Percentiles rank a stretch among this genome's conserved stretches.
Conservation (phyloP, 1,140 invertebrate species). For the Oryzaephilus surinamensis region DNA sequence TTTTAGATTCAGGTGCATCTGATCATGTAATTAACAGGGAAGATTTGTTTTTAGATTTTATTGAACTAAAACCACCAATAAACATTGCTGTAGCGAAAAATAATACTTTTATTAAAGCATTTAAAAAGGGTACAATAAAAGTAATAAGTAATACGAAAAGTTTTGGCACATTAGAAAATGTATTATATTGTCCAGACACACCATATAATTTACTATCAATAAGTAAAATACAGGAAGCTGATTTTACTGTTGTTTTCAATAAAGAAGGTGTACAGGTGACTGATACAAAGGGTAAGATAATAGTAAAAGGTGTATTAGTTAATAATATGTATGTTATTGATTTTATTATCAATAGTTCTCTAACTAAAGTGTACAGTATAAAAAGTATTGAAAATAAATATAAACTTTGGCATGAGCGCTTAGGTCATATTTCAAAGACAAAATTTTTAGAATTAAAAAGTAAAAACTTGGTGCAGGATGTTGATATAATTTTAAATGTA, state of each 20-base stretch:
- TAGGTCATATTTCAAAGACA: constrained; percentile 30
- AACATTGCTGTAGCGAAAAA: constrained; percentile 24
- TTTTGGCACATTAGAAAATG: constrained; percentile 18
- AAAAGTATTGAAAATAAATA: constrained; percentile 19
- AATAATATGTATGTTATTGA: constrained; percentile 19
- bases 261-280: constrained; percentile 21
- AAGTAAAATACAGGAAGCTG: constrained; percentile 20
- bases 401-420: constrained; percentile 31
- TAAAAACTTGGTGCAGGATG: neutral
- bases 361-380: too few species aligned
- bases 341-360: neutral
- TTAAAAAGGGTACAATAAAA: constrained; percentile 22
- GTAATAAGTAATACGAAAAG: constrained; percentile 16
- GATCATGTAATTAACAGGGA: constrained; percentile 29
- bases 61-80: constrained; percentile 10
- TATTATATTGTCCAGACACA: constrained; percentile 21
- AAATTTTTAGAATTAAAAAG: constrained; percentile 25
- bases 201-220: constrained; percentile 27
- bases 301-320: constrained; percentile 17
- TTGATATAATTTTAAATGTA: neutral
- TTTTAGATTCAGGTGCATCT: constrained; percentile 32
- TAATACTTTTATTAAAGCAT: constrained; percentile 7
- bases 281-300: constrained; percentile 14
- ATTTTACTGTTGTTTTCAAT: constrained; percentile 19
- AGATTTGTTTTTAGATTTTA: constrained; percentile 20